These are phyloP conservation scores for Drosophila rhopaloa DNA, from an alignment of 1,140 invertebrate genomes.

Conservation along the genomic window DNA sequence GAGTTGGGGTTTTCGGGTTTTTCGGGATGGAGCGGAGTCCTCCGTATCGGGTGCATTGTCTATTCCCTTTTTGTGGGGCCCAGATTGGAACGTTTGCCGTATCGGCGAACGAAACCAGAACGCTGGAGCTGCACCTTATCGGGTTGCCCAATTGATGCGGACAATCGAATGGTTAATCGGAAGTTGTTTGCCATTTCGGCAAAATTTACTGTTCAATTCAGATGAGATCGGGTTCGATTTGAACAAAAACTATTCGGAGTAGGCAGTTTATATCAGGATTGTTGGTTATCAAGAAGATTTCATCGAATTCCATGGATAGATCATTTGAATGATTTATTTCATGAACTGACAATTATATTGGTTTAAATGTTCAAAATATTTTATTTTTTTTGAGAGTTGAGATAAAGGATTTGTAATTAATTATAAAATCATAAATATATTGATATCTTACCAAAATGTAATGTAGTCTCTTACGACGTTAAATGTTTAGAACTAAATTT, in stretches of 20 bases:
- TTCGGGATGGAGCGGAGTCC: slow-evolving; percentile 3
- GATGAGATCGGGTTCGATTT: not conserved
- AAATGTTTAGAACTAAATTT: too few relatives aligned
- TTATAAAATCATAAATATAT: too few relatives aligned
- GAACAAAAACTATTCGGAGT: not conserved
- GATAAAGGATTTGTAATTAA: too few relatives aligned
- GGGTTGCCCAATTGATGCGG: slow-evolving; percentile 34
- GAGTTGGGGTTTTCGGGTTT: slow-evolving; percentile 42
- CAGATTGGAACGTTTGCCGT: slow-evolving; percentile 46
- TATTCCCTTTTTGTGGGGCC: slow-evolving; percentile 53
- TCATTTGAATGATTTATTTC: too few relatives aligned
- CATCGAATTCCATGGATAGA: too few relatives aligned
- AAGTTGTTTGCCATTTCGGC: slow-evolving; percentile 45
- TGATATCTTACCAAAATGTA: too few relatives aligned
- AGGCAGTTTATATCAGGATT: too few relatives aligned
- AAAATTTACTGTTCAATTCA: slow-evolving; percentile 7
- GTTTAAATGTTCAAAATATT: too few relatives aligned
- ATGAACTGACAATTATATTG: too few relatives aligned
- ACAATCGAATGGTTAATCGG: slow-evolving; percentile 49
- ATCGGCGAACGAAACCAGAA: slow-evolving; percentile 27
- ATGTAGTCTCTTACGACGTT: too few relatives aligned
- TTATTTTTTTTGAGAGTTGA: too few relatives aligned
- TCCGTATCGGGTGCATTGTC: slow-evolving; percentile 39
- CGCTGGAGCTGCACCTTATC: slow-evolving; percentile 23
- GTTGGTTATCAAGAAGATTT: too few relatives aligned